Evolutionary conservation across 2,113 vertebrate species (phyloP).

Genomic region (Struthio camelus): DNA sequence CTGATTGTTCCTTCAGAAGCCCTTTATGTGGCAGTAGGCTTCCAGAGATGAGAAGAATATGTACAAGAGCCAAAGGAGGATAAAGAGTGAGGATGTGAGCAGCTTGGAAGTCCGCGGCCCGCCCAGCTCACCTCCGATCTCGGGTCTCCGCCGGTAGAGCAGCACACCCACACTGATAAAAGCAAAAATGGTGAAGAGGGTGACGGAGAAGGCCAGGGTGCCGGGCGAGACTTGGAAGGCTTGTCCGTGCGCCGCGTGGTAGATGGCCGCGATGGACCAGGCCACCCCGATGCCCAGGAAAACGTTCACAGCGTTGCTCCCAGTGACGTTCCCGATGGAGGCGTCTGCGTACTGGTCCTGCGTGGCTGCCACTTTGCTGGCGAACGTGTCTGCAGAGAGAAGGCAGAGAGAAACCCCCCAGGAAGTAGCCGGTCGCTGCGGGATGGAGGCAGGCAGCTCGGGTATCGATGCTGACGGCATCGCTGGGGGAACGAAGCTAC

Average conservation of each 20-base stretch:
- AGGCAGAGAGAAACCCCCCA: background rate
- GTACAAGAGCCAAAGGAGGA: constrained; percentile 96
- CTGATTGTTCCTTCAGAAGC: constrained; percentile 86
- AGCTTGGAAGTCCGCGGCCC: constrained; percentile 91
- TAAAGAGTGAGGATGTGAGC: constrained; percentile 88
- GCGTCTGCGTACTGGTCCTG: constrained; percentile 97
- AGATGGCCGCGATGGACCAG: constrained; percentile 96
- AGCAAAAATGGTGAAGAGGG: constrained; percentile 98
- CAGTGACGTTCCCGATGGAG: constrained; percentile 96
- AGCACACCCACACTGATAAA: constrained; percentile 94
- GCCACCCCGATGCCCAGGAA: constrained; percentile 97
- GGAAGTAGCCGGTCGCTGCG: background rate
- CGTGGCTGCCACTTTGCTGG: constrained; percentile 93
- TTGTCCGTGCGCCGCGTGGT: constrained; percentile 82
- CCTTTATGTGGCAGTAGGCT: constrained; percentile 95
- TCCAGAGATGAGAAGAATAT: constrained; percentile 96
- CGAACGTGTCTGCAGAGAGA: constrained; percentile 88
- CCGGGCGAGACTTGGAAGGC: constrained; percentile 89
- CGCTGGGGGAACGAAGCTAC: background rate
- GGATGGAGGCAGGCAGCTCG: background rate
- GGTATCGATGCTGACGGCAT: background rate
- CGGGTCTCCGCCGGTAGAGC: constrained; percentile 91
- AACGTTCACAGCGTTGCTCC: constrained; percentile 96
- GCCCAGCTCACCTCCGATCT: constrained; percentile 95
- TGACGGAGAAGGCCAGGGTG: constrained; percentile 96